Base-by-base conservation (phyloP, 2,797 vertebrate genomes). In the Limnodromus scolopaceus region DNA sequence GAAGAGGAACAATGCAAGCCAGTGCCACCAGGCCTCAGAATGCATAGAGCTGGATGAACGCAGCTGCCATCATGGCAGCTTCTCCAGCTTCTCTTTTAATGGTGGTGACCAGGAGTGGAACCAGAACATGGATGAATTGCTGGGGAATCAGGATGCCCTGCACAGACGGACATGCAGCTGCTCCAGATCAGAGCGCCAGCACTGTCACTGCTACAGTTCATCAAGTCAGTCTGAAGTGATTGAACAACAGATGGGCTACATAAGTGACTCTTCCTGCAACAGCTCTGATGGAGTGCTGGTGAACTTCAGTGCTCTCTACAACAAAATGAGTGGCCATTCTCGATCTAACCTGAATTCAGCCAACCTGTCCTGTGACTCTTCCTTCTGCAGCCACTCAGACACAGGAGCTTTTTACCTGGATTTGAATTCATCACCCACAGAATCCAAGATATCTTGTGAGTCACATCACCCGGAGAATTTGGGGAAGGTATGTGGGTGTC, bases 291-390 rank as follows among this genome's bases (percentile, higher is more conserved):
- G 99, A 0, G 98, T 99, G 58, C 98, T 99, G 24, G 99, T 99
- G 83, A 99, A 99, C 96, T 99, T 99, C 98, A 99, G 99, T n/a
- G 97, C 99, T 72, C 99, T 99, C 87, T 99, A 99, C 98, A 98
- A 98, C 97, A 99, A 99, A 94, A 98, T 98, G 98, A 99, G 99
- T 64, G 93, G 98, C 34, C 94, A 98, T 28, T 97, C 99, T 80
- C 99, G 98, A 63, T 97, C 98, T 30, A 98, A 96, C 92, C 97
- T 98, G 94, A 98, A 98, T 98, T 99, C 98, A 83, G 96, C 96
- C 95, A 12, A 98, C 61, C 49, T 98, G 64, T 99, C 98, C 86
- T 98, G 98, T 96, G 98, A 98, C 96, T 99, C 99, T 9, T 99
- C 99, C 43, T 98, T 98, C 66, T 98, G 98, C 27, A 98, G 98